Evolutionary conservation across 2,797 vertebrate genomes (phyloP), one percentile per base, ranked within the genome.

Genomic region (Sebastes goodei): DNA sequence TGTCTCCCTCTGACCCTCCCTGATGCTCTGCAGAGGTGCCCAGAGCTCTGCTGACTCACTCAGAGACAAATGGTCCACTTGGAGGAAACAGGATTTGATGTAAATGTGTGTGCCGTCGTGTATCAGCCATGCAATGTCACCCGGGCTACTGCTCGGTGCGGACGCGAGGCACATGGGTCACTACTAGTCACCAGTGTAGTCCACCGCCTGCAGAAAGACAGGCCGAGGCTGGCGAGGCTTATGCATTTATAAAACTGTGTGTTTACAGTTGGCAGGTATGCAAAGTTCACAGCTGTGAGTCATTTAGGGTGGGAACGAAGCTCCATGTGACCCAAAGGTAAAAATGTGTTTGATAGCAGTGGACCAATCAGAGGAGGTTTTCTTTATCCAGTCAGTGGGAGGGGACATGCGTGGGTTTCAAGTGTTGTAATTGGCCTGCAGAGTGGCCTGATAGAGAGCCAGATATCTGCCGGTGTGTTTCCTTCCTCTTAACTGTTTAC

Each of bases 21-120:
- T 81, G 82, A 88, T 78, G 88, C 80, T 92, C 86, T 88, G 83
- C 86, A 90, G 89, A 90, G 91, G 89, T 89, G 87, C 88, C 89
- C 83, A 85, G 59, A 90, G 89, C 88, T 83, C 15, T 88, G 89
- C 93, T 94, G 94, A 94, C 92, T 93, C 93, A 94, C 86, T 85
- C 81, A 7, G 57, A 91, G 91, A 92, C 89, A 92, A 92, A 89
- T 85, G 90, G 85, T 82, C 87, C 90, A 88, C 89, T 93, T 82
- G 78, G 89, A 92, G 87, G 81, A 91, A 91, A 92, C 83, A 55
- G 80, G 88, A 87, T 91, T 88, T 86, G 88, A 92, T 91, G 88
- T 88, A 88, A 89, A 91, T 80, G 83, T 80, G 77, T 76, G 85
- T 73, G 83, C 82, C 10, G 42, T 69, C 64, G 78, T 81, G 77